These are phyloP conservation scores for Trichogramma evanescens DNA, from an alignment of 2,888 invertebrate species.

Conservation along the genomic window DNA sequence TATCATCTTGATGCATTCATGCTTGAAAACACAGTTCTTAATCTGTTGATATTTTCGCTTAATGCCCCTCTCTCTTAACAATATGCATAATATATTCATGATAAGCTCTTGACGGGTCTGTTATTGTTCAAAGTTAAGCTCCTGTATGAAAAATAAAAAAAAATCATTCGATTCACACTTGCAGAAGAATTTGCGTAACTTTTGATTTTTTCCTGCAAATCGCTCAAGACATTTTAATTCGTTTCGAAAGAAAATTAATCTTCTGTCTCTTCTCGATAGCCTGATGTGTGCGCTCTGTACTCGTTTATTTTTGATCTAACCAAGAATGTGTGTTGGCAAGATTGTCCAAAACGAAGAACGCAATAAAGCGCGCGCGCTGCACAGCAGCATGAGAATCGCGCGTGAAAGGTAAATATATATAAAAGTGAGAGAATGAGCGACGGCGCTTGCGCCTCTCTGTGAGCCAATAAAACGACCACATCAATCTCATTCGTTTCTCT, in stretches of 20 bases:
- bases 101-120: no score
- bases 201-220: background rate
- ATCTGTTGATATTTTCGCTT: slow-evolving; percentile 19
- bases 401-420: slow-evolving; percentile 8
- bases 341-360: no score
- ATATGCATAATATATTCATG: no score
- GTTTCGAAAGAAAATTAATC: slow-evolving; percentile 23
- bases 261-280: slow-evolving; percentile 16
- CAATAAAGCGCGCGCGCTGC: background rate
- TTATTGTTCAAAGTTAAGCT: no score
- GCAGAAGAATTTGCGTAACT: background rate
- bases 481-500: slow-evolving; percentile 8
- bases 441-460: background rate
- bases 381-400: slow-evolving; percentile 19
- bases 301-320: slow-evolving; percentile 14
- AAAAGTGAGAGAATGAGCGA: slow-evolving; percentile 6
- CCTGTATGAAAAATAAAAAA: no score
- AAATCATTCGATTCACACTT: no score
- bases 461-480: slow-evolving; percentile 15
- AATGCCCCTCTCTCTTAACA: background rate
- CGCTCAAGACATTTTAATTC: slow-evolving; percentile 22
- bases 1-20: slow-evolving; percentile 15
- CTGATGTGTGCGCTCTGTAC: slow-evolving; percentile 3
- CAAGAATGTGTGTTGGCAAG: slow-evolving; percentile 5
- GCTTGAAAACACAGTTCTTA: slow-evolving; percentile 20